Evolutionary conservation across 2,113 vertebrate species (phyloP).

Genomic region (Periophthalmodon schlosseri): DNA sequence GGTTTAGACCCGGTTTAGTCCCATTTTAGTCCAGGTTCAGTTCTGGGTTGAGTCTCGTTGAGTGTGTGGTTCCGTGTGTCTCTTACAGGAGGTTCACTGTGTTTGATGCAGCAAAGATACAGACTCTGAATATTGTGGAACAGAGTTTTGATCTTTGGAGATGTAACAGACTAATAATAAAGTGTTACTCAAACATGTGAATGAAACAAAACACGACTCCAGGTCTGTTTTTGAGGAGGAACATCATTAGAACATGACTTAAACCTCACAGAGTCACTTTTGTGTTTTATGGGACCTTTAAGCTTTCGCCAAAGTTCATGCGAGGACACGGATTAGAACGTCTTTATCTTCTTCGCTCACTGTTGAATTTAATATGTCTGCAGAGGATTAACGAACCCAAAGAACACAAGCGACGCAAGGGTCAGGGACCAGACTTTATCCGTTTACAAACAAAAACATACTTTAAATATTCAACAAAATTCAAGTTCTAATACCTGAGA

Average conservation of each 20-base stretch:
- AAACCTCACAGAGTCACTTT: too few species aligned
- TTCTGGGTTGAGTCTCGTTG: too few species aligned
- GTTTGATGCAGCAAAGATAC: too few species aligned
- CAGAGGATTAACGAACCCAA: constrained; percentile 73
- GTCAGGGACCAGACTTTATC: not conserved
- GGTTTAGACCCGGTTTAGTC: too few species aligned
- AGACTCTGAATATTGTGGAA: too few species aligned
- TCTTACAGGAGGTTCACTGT: too few species aligned
- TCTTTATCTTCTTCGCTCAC: constrained; percentile 72
- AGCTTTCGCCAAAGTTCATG: constrained; percentile 18
- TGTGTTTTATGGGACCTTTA: not conserved
- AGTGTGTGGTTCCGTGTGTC: too few species aligned
- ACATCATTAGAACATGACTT: too few species aligned
- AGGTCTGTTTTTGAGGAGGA: too few species aligned
- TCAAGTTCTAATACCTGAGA: constrained; percentile 56
- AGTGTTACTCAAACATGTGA: too few species aligned
- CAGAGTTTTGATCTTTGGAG: not conserved
- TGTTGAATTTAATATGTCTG: constrained; percentile 67
- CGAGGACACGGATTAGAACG: constrained; percentile 65
- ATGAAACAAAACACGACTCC: too few species aligned
- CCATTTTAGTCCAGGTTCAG: too few species aligned
- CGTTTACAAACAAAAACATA: not conserved
- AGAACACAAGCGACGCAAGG: constrained; percentile 32
- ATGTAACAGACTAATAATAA: not conserved
- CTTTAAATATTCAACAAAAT: constrained; percentile 9